A percentile compares a stretch with the other conserved stretches of the same genome.
Conservation (phyloP, 2,797 vertebrate species). For the Acanthurus tractus region DNA sequence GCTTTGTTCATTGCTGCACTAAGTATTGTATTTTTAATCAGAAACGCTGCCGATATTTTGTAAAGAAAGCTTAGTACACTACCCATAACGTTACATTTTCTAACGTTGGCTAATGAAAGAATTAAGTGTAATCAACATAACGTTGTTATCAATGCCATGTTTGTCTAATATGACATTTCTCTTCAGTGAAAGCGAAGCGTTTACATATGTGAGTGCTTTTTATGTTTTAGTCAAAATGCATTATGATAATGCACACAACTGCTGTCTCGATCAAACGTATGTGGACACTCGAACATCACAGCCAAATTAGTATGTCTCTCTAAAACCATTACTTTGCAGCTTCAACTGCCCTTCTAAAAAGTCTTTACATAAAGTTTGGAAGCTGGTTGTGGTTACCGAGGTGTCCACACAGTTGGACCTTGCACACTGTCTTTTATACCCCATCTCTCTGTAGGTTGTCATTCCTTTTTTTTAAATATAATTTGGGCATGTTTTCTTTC, state of each 20-base stretch:
- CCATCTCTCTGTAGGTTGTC: neutral
- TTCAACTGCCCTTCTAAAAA: neutral
- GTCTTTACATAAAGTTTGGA: neutral
- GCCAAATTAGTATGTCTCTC: neutral
- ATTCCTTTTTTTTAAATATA: no score
- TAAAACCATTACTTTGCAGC: no score
- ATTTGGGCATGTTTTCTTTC: neutral
- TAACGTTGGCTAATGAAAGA: no score
- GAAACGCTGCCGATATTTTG: neutral
- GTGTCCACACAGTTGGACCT: neutral
- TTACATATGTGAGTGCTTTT: neutral
- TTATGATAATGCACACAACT: no score
- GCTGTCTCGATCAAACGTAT: no score
- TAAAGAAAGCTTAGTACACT: neutral
- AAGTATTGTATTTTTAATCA: no score
- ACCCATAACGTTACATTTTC: neutral
- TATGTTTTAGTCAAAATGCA: neutral
- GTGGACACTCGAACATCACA: neutral
- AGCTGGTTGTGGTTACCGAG: neutral
- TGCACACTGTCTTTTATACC: neutral
- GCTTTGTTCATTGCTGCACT: no score
- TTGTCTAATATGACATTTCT: neutral
- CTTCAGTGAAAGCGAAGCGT: neutral
- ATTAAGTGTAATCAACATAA: no score
- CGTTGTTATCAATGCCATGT: no score